Evolutionary conservation across 1,140 invertebrate genomes (phyloP).

Genomic region (Arctopsyche grandis): DNA sequence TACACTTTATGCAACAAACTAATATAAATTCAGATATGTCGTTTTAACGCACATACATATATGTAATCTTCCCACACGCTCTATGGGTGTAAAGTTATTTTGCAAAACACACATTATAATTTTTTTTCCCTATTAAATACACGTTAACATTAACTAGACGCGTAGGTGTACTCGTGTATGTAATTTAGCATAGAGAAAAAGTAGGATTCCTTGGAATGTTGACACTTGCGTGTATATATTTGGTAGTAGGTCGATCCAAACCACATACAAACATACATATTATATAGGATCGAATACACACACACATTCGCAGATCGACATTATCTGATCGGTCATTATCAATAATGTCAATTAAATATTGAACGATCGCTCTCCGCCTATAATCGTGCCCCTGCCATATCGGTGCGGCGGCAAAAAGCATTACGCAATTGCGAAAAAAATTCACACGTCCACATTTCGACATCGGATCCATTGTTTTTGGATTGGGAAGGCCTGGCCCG

Average conservation of each 20-base stretch:
- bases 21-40: no score
- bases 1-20: no score
- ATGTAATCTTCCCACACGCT: constrained; percentile 15
- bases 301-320: no score
- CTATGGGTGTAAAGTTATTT: constrained; percentile 11
- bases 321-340: constrained; percentile 13
- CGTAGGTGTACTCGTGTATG: not conserved
- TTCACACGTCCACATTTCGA: not conserved
- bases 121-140: constrained; percentile 4
- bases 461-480: not conserved
- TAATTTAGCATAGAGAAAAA: not conserved
- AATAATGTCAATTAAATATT: constrained; percentile 8
- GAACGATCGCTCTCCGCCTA: not conserved
- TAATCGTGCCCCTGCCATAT: not conserved
- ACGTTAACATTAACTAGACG: constrained; percentile 6
- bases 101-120: constrained; percentile 24
- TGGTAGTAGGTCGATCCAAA: not conserved
- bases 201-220: not conserved
- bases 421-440: not conserved
- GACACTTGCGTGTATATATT: constrained; percentile 10
- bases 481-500: not conserved
- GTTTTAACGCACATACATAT: not conserved
- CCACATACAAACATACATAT: not conserved
- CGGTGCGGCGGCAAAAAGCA: not conserved
- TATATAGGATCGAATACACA: not conserved